Evolutionary conservation across 2,888 invertebrate genomes (phyloP), one percentile per base, ranked within the genome.

Genomic region (Ctena decussata): DNA sequence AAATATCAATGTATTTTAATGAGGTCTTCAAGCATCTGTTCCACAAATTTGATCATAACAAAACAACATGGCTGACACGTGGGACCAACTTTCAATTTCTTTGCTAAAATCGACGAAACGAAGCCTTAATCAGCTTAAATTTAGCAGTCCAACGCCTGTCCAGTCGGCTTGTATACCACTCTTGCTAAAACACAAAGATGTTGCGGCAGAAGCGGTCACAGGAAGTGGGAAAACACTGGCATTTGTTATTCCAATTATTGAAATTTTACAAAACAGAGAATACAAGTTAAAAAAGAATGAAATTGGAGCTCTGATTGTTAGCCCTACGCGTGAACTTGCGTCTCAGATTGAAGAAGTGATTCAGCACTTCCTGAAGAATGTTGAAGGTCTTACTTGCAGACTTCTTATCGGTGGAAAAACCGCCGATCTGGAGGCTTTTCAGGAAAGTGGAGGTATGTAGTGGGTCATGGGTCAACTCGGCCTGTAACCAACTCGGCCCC

Each of bases 161-260:
- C 94, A 94, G 97, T 97, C 98, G 5, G 98, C 98, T 0, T 97
- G 98, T 78, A 99, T 99, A 93, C 99, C 99, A 0, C 96, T 98
- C 77, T 96, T 99, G 76, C 95, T 99, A 77, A 97, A 97, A 12
- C 98, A 98, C 92, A 99, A 99, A 96, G 99, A 99, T 97, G 99
- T 99, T 21, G 99, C 98, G 0, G 99, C 98, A 0, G 99, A 99
- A 96, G 99, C 99, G 3, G 98, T 99, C 0, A 99, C 99, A 0
- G 99, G 99, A 3, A 99, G 99, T 89, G 99, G 99, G 0, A 99
- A 99, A 96, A 99, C 99, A 0, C 96, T 99, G 53, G 99, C 99
- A 0, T 99, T 99, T 96, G 96, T 99, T 18, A 97, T 99, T 65
- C 99, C 99, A 0, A 96, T 99, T 93, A 93, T 99, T 74, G 98